phyloP scores from a whole-genome alignment of 2,888 invertebrate species.

The Leptarthrus brevirostris region DNA sequence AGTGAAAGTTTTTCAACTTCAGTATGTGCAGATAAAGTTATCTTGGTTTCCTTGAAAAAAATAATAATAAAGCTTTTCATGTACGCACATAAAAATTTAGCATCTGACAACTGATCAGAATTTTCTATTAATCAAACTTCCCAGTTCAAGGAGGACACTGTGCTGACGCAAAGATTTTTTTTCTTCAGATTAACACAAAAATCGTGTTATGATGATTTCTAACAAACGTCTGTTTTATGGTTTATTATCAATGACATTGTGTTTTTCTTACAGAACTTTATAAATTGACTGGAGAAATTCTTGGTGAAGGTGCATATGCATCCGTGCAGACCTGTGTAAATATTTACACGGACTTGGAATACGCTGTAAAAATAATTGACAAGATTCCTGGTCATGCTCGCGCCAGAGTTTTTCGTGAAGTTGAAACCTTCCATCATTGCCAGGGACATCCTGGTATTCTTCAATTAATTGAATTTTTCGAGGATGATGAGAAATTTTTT shows the following conservation, averaged over 20 bases:
- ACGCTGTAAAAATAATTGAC: constrained; percentile 97
- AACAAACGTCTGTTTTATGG: background rate
- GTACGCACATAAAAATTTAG: too few species aligned
- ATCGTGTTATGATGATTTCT: background rate
- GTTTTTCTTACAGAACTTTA: constrained; percentile 81
- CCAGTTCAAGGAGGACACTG: too few species aligned
- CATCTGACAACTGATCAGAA: too few species aligned
- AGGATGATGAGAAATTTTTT: constrained; percentile 96
- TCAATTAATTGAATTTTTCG: constrained; percentile 96
- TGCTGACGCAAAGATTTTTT: too few species aligned
- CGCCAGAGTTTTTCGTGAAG: constrained; percentile 94
- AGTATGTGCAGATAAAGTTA: background rate
- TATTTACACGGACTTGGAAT: constrained; percentile 91
- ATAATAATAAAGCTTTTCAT: too few species aligned
- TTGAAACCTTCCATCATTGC: constrained; percentile 98
- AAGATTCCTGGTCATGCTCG: constrained; percentile 95
- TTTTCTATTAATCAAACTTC: too few species aligned
- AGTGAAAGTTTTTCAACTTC: constrained; percentile 16
- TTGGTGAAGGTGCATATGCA: constrained; percentile 97
- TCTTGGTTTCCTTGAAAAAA: too few species aligned
- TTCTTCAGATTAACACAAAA: constrained; percentile 28
- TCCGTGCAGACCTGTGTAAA: constrained; percentile 94
- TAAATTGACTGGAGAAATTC: constrained; percentile 92
- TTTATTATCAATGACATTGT: constrained; percentile 25
- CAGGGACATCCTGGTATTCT: constrained; percentile 97